These are phyloP conservation scores for Lithophane ornitopus DNA, from an alignment of 2,888 invertebrate genomes.

Conservation along the genomic window DNA sequence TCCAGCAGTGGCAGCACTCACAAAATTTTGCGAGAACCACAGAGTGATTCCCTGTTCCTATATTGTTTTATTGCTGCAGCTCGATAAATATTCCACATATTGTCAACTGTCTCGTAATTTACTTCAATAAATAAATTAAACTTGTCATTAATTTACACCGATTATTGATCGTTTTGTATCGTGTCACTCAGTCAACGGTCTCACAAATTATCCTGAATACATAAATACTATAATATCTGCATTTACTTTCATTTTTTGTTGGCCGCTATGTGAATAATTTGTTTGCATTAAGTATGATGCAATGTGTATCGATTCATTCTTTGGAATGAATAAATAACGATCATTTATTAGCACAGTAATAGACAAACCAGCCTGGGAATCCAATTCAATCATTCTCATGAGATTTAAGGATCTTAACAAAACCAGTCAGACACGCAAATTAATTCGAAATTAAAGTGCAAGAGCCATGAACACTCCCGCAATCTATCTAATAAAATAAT, in stretches of 20 bases:
- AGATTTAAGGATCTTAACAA: not conserved
- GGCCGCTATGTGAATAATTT: conserved; percentile 13
- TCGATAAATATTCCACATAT: not conserved
- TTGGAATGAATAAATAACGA: conserved; percentile 2
- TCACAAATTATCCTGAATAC: conserved; percentile 47
- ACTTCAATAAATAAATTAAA: not conserved
- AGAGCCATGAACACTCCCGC: not conserved
- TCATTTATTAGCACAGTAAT: not conserved
- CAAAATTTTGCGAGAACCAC: not conserved
- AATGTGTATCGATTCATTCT: conserved; percentile 11
- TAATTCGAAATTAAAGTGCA: not conserved
- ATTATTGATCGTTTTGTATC: conserved; percentile 20
- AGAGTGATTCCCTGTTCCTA: not conserved
- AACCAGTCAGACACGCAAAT: not conserved
- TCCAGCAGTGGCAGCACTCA: not conserved
- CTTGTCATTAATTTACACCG: not conserved
- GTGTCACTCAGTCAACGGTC: conserved; percentile 2
- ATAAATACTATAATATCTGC: conserved; percentile 21
- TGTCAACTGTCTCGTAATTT: not conserved
- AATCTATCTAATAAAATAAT: too few species aligned
- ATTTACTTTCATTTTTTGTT: conserved; percentile 15
- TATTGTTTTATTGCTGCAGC: not conserved
- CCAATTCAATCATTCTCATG: not conserved
- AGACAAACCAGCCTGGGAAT: conserved; percentile 5
- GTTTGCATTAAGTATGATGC: not conserved